phyloP scores from a whole-genome alignment of 2,113 vertebrate genomes.

The Eira barbara region DNA sequence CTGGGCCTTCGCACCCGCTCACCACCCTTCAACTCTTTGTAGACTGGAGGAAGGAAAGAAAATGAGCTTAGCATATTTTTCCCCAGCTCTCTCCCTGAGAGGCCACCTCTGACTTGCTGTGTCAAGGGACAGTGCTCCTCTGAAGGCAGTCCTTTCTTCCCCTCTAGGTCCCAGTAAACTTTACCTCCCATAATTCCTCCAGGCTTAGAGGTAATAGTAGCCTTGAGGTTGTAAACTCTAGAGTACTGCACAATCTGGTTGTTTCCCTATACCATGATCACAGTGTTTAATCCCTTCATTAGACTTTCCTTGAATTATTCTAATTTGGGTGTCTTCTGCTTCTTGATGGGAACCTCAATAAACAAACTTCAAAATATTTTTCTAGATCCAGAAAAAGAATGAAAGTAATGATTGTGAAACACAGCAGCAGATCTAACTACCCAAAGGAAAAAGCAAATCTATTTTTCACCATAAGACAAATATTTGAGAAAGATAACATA shows the following conservation, averaged over 20 bases:
- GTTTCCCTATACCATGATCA: background rate
- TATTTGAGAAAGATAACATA: constrained; percentile 10
- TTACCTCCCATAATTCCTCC: background rate
- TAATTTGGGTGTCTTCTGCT: background rate
- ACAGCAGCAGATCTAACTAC: background rate
- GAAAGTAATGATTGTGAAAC: background rate
- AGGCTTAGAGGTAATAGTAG: background rate
- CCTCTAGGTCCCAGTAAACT: background rate
- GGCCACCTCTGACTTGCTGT: background rate
- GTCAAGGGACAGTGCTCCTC: background rate
- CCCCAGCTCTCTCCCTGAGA: background rate
- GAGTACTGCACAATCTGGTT: background rate
- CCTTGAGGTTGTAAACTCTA: background rate
- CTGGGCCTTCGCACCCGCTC: background rate
- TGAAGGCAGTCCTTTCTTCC: background rate
- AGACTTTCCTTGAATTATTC: constrained; percentile 12
- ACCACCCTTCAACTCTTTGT: background rate
- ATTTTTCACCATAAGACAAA: background rate
- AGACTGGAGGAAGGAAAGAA: background rate
- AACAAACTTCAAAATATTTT: constrained; percentile 31
- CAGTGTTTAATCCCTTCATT: background rate
- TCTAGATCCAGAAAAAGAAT: background rate
- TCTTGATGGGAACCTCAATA: background rate
- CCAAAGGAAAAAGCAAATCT: background rate
- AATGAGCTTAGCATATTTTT: background rate